Evolutionary conservation across 2,888 invertebrate genomes (phyloP).

Genomic region (Ophion obscuratus): DNA sequence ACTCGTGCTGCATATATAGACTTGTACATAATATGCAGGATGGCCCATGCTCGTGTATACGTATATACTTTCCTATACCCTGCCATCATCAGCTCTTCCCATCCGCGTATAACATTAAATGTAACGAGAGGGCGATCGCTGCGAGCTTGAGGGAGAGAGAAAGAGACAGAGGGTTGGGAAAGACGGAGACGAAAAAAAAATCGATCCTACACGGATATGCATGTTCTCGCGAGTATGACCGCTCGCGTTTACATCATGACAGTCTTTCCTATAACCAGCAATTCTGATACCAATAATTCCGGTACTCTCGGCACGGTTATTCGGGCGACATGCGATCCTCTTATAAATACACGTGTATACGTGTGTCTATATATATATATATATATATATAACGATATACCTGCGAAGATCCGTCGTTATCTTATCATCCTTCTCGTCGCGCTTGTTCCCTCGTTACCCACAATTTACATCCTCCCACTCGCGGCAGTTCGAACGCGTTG

Average conservation of each 20-base stretch:
- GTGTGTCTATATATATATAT: background rate
- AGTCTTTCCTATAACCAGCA: constrained; percentile 68
- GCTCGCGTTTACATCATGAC: constrained; percentile 66
- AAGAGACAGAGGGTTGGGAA: background rate
- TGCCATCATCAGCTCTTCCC: constrained; percentile 63
- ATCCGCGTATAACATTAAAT: constrained; percentile 67
- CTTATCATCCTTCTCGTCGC: constrained; percentile 32
- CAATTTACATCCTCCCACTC: constrained; percentile 56
- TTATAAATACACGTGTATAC: constrained; percentile 23
- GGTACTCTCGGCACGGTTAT: constrained; percentile 55
- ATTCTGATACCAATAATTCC: constrained; percentile 71
- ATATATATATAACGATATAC: background rate
- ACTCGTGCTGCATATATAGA: constrained; percentile 32
- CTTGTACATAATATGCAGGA: background rate
- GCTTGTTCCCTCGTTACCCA: constrained; percentile 38
- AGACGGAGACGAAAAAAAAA: constrained; percentile 2
- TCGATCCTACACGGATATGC: constrained; percentile 41
- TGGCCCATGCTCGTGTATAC: background rate
- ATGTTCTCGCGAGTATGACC: constrained; percentile 60
- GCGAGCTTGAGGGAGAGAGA: background rate
- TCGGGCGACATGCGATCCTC: constrained; percentile 68
- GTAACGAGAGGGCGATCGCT: constrained; percentile 68
- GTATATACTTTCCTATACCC: constrained; percentile 49
- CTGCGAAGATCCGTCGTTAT: constrained; percentile 56
- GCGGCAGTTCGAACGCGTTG: background rate